phyloP scores from a whole-genome alignment of 2,113 vertebrate species.

The Scalopus aquaticus region DNA sequence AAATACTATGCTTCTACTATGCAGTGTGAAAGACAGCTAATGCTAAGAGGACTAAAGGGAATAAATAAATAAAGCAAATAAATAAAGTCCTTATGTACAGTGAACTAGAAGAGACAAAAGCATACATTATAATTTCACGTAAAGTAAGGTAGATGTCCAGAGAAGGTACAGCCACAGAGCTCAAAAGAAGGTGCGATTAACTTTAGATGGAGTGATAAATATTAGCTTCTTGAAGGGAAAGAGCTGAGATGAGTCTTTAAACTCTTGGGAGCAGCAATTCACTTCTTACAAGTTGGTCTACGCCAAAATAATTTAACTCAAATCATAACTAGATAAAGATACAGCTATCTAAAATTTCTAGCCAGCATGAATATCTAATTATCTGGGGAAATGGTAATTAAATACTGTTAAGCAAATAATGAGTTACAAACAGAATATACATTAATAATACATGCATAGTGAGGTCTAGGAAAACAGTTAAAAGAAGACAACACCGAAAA shows the following conservation, averaged over 20 bases:
- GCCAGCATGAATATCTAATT: not conserved
- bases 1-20: not conserved
- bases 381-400: not conserved
- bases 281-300: slow-evolving; percentile 23
- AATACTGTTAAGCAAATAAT: not conserved
- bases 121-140: not conserved
- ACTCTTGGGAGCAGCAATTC: not conserved
- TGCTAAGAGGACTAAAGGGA: not conserved
- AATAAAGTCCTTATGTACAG: not conserved
- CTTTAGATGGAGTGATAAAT: not conserved
- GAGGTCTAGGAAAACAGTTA: not conserved
- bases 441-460: not conserved
- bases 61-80: too few species aligned
- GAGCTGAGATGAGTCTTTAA: not conserved
- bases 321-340: not conserved
- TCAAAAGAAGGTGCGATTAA: not conserved
- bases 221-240: not conserved
- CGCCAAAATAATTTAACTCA: not conserved
- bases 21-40: not conserved
- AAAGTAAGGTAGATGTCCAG: not conserved
- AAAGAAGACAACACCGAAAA: not conserved
- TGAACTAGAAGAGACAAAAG: not conserved
- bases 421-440: not conserved
- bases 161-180: not conserved
- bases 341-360: not conserved